phyloP scores from a whole-genome alignment of 1,140 invertebrate species.

The Drosophila nigromelanica region DNA sequence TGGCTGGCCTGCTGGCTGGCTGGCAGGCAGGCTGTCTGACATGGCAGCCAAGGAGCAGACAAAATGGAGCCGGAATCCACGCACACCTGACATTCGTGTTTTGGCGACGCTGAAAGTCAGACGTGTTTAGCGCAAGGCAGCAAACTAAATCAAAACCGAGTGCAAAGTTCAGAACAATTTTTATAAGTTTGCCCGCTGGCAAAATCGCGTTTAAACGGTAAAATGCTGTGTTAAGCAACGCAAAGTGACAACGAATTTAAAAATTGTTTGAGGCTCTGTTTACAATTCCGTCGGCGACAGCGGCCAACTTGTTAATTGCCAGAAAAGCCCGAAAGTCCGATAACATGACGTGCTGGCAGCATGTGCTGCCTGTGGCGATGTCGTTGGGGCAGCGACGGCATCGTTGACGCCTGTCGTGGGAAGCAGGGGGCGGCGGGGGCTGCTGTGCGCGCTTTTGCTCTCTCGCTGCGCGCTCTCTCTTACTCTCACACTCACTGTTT shows the following conservation, averaged over 20 bases:
- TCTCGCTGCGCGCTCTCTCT: constrained; percentile 1
- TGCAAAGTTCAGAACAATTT: constrained; percentile 52
- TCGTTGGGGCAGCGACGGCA: constrained; percentile 11
- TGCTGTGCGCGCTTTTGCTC: background rate
- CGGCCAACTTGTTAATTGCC: constrained; percentile 34
- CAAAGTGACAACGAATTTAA: background rate
- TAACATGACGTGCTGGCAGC: constrained; percentile 46
- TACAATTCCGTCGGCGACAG: constrained; percentile 11
- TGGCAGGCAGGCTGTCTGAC: constrained; percentile 22
- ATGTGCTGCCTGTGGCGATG: constrained; percentile 50
- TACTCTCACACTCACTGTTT: background rate
- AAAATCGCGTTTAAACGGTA: constrained; percentile 35
- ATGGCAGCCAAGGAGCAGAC: constrained; percentile 36
- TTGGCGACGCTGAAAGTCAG: constrained; percentile 78
- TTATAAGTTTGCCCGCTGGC: constrained; percentile 39
- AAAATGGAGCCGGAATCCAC: constrained; percentile 69
- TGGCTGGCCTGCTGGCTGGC: constrained; percentile 1
- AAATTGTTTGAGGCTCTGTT: constrained; percentile 11
- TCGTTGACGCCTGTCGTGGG: background rate
- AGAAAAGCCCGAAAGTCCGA: constrained; percentile 19
- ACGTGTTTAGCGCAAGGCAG: constrained; percentile 68
- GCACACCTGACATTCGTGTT: constrained; percentile 82
- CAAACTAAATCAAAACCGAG: constrained; percentile 45
- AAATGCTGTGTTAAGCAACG: constrained; percentile 9
- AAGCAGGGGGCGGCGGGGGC: background rate